Evolutionary conservation across 2,113 vertebrate species (phyloP).

Genomic region (Ailuropoda melanoleuca): DNA sequence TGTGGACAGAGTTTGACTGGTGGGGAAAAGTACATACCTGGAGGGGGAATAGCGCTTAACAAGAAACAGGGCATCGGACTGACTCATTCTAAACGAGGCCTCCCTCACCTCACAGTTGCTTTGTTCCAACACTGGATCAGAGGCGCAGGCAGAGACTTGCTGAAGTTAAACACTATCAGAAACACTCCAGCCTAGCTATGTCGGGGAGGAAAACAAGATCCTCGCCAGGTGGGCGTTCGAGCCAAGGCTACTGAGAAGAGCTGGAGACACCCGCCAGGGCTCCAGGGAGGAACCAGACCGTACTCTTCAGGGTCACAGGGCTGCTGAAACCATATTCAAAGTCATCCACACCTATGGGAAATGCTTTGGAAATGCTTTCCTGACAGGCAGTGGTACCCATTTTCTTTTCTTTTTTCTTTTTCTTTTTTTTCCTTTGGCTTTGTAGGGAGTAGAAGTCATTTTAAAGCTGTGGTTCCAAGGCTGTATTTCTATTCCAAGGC

Average conservation of each 20-base stretch:
- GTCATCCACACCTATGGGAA: background rate
- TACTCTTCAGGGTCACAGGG: background rate
- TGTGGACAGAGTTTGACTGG: constrained; percentile 75
- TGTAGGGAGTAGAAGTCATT: background rate
- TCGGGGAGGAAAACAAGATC: constrained; percentile 20
- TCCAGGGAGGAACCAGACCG: background rate
- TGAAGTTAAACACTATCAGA: constrained; percentile 18
- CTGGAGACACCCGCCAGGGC: background rate
- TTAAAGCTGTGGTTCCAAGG: background rate
- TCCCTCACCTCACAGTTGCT: background rate
- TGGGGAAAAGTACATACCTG: constrained; percentile 70
- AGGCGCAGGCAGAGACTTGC: constrained; percentile 40
- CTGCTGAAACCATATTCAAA: background rate
- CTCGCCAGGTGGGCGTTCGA: background rate
- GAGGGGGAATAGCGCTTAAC: constrained; percentile 65
- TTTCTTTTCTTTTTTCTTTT: background rate
- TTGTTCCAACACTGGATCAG: constrained; percentile 54
- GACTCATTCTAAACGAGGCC: constrained; percentile 40
- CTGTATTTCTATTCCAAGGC: background rate
- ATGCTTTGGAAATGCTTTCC: background rate
- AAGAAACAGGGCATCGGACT: constrained; percentile 39
- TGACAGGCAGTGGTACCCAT: background rate
- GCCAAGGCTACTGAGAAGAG: background rate
- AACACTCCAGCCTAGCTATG: background rate
- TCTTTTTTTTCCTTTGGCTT: background rate